Conservation (phyloP, 2,113 vertebrate species). For the Notechis scutatus region DNA sequence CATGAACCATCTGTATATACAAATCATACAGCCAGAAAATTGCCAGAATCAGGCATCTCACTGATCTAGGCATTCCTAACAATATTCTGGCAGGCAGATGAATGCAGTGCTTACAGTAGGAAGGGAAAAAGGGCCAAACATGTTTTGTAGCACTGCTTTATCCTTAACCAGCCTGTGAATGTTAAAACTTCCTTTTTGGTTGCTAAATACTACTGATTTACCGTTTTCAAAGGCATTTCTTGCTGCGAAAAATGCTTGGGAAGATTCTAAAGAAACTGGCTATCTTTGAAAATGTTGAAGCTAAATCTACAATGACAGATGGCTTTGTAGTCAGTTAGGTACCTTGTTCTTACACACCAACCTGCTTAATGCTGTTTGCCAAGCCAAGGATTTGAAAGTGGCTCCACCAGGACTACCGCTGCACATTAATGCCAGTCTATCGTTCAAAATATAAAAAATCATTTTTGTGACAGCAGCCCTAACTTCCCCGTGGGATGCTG, state of each 20-base stretch:
- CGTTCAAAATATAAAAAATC: conserved; percentile 83
- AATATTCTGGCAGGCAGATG: neutral
- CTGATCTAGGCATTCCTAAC: neutral
- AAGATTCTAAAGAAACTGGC: neutral
- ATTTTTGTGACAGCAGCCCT: conserved; percentile 81
- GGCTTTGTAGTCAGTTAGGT: neutral
- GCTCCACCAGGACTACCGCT: conserved; percentile 62
- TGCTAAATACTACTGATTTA: neutral
- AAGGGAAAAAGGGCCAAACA: neutral
- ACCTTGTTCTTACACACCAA: conserved; percentile 51
- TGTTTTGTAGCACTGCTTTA: neutral
- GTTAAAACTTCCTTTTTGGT: neutral
- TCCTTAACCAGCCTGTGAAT: neutral
- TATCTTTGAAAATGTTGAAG: conserved; percentile 8
- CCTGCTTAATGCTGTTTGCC: conserved; percentile 84
- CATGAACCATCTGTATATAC: neutral
- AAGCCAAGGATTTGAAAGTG: conserved; percentile 72
- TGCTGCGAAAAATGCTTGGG: neutral
- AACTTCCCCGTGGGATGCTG: conserved; percentile 81
- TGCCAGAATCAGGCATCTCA: neutral
- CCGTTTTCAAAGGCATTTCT: neutral
- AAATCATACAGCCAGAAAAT: neutral
- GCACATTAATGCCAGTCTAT: conserved; percentile 75
- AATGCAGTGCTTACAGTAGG: neutral
- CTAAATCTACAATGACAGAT: conserved; percentile 9